Conservation (phyloP, 2,888 invertebrate genomes). For the Terebella lapidaria region DNA sequence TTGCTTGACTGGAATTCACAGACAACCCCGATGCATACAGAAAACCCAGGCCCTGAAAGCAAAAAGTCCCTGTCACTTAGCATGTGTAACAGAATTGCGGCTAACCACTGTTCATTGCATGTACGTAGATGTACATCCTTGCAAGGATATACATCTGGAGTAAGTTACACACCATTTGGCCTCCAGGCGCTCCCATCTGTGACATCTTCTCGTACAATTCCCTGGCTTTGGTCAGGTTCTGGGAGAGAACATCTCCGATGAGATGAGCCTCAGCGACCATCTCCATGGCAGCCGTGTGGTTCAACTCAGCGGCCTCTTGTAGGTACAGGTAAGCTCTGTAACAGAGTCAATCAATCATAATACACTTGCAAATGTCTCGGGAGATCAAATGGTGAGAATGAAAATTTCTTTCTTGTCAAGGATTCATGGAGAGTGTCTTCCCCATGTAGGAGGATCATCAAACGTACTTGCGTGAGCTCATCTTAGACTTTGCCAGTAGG, state of each 20-base stretch:
- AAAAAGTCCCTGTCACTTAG: too few species aligned
- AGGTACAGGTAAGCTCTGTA: slow-evolving; percentile 68
- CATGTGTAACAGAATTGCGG: too few species aligned
- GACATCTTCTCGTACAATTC: slow-evolving; percentile 72
- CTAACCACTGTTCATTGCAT: too few species aligned
- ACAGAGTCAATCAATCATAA: not conserved
- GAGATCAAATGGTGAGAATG: not conserved
- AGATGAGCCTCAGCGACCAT: slow-evolving; percentile 83
- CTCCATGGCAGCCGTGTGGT: slow-evolving; percentile 76
- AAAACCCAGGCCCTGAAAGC: slow-evolving; percentile 73
- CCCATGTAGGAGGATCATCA: not conserved
- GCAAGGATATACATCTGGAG: too few species aligned
- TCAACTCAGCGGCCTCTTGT: slow-evolving; percentile 72
- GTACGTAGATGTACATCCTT: too few species aligned
- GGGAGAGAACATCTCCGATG: slow-evolving; percentile 73
- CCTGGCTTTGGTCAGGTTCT: slow-evolving; percentile 72
- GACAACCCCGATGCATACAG: slow-evolving; percentile 80
- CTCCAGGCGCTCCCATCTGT: slow-evolving; percentile 74
- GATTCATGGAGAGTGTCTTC: not conserved
- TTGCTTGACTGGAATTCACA: slow-evolving; percentile 80
- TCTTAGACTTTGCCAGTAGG: slow-evolving; percentile 2
- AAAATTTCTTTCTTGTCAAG: not conserved
- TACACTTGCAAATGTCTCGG: not conserved
- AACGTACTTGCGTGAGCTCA: slow-evolving; percentile 10
- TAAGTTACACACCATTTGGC: slow-evolving; percentile 71